These are phyloP conservation scores for Phymatocera aterrima DNA, from an alignment of 2,888 invertebrate species.

Conservation along the genomic window DNA sequence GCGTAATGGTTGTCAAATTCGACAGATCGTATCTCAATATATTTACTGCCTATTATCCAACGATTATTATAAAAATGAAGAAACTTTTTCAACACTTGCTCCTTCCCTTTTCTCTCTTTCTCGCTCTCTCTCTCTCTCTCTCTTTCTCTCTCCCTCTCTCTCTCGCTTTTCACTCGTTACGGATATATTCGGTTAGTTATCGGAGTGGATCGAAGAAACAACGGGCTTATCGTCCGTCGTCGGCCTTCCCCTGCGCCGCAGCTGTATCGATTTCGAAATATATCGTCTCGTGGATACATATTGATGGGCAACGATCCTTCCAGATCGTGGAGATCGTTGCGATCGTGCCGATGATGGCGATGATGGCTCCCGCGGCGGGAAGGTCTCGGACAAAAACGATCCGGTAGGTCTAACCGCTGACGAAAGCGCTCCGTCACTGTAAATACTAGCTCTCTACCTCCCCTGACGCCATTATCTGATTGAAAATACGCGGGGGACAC, in stretches of 20 bases:
- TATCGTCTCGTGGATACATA: conserved; percentile 15
- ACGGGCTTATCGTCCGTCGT: conserved; percentile 20
- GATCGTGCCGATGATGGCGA: conserved; percentile 45
- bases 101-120: background rate
- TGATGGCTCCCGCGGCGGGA: conserved; percentile 43
- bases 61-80: conserved; percentile 31
- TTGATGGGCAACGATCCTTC: conserved; percentile 18
- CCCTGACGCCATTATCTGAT: conserved; percentile 24
- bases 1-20: conserved; percentile 22
- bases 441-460: conserved; percentile 27
- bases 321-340: conserved; percentile 30
- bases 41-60: conserved; percentile 7
- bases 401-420: conserved; percentile 37
- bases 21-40: conserved; percentile 29
- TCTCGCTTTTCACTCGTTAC: background rate
- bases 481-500: conserved; percentile 39
- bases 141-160: too few species aligned
- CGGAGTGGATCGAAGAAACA: background rate
- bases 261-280: conserved; percentile 33
- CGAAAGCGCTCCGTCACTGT: conserved; percentile 45
- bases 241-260: background rate
- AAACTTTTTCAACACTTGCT: conserved; percentile 6
- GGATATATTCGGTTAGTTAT: too few species aligned
- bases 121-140: background rate
- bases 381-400: background rate